A percentile compares a stretch with the other conserved stretches of the same genome.
These are phyloP conservation scores for Champsocephalus gunnari DNA, from an alignment of 2,797 vertebrate genomes.

Conservation along the genomic window DNA sequence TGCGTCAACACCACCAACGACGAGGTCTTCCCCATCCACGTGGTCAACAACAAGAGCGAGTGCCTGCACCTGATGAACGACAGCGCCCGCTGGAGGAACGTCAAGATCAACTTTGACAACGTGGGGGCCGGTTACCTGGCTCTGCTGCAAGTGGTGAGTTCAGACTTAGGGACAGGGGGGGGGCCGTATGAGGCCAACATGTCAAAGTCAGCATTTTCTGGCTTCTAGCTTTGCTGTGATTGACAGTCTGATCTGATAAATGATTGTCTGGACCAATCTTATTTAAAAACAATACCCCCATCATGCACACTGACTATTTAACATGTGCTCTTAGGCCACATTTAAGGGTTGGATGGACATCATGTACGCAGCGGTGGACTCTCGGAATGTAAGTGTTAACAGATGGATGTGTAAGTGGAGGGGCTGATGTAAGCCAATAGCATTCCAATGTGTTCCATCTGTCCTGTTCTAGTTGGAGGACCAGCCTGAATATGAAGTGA, in stretches of 20 bases:
- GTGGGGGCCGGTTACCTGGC: slow-evolving; percentile 97
- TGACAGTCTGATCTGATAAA: neutral
- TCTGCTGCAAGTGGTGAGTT: slow-evolving; percentile 96
- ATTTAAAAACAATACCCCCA: too few relatives aligned
- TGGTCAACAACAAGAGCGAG: slow-evolving; percentile 91
- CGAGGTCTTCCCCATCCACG: slow-evolving; percentile 74
- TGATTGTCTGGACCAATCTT: too few relatives aligned
- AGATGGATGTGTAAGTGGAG: neutral
- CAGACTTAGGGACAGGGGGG: too few relatives aligned
- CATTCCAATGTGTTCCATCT: neutral
- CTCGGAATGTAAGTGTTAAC: slow-evolving; percentile 75
- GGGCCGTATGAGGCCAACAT: neutral
- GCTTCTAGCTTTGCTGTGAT: neutral
- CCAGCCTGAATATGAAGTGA: slow-evolving; percentile 94
- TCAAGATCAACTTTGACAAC: slow-evolving; percentile 99
- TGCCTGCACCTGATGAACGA: slow-evolving; percentile 87
- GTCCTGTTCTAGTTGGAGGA: slow-evolving; percentile 84
- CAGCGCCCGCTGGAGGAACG: slow-evolving; percentile 93
- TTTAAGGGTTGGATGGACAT: slow-evolving; percentile 91
- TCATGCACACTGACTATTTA: slow-evolving; percentile 6
- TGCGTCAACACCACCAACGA: slow-evolving; percentile 92
- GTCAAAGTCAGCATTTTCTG: neutral
- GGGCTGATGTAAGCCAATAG: neutral
- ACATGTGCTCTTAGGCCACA: slow-evolving; percentile 79
- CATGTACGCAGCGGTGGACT: slow-evolving; percentile 89